These are phyloP conservation scores for Halichondria panicea DNA, from an alignment of 37 sponge, comb jelly and placozoan genomes.

Conservation along the genomic window DNA sequence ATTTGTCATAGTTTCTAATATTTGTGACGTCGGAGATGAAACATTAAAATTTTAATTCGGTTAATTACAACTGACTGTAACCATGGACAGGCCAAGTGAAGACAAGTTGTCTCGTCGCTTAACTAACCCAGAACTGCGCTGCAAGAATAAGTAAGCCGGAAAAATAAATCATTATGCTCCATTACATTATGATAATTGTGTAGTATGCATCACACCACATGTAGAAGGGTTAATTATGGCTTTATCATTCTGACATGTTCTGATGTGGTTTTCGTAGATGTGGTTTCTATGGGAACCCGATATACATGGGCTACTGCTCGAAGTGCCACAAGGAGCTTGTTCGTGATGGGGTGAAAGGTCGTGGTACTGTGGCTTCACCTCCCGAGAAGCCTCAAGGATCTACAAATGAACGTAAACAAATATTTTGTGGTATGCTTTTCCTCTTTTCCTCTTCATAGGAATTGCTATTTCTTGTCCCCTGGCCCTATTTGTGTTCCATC, in stretches of 20 bases:
- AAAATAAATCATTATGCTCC: not conserved
- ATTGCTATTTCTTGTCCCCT: too few species aligned
- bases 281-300: slow-evolving; percentile 88
- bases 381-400: too few species aligned
- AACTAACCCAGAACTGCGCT: slow-evolving; percentile 54
- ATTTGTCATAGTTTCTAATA: too few species aligned
- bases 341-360: slow-evolving; percentile 8
- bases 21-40: too few species aligned
- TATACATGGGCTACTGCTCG: slow-evolving; percentile 87
- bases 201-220: too few species aligned
- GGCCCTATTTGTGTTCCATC: too few species aligned
- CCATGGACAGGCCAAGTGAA: not conserved
- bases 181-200: not conserved
- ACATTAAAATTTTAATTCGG: not conserved
- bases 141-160: slow-evolving; percentile 66
- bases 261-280: slow-evolving; percentile 42
- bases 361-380: too few species aligned
- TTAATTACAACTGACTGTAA: not conserved
- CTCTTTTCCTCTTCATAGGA: too few species aligned
- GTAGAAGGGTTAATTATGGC: too few species aligned
- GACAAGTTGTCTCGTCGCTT: slow-evolving; percentile 12
- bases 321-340: slow-evolving; percentile 78
- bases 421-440: too few species aligned
- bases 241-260: too few species aligned
- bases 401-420: too few species aligned